phyloP scores from a whole-genome alignment of 64 coral and sea anemone genomes.

The Stichodactyla mertensii region DNA sequence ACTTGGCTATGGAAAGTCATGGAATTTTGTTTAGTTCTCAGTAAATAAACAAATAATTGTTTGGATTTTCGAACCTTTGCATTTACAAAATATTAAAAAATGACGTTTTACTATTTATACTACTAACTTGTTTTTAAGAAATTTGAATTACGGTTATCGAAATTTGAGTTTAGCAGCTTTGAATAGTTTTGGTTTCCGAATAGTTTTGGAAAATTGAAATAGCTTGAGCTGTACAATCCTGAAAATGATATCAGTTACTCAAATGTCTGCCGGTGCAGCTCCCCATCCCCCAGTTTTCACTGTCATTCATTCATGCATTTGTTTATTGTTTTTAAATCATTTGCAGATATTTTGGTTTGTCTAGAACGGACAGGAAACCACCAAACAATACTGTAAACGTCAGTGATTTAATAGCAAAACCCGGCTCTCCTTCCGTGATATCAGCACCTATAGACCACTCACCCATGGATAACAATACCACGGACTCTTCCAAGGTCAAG shows the following conservation, averaged over 20 bases:
- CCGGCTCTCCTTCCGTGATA: constrained; percentile 22
- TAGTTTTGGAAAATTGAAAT: too few relatives aligned
- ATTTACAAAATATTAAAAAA: too few relatives aligned
- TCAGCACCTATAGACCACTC: constrained; percentile 26
- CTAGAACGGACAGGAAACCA: background rate
- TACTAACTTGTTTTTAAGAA: too few relatives aligned
- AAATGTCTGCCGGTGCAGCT: background rate
- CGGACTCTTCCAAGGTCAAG: background rate
- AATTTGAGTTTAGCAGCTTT: too few relatives aligned
- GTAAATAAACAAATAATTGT: too few relatives aligned
- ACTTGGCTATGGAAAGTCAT: too few relatives aligned
- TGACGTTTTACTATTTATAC: too few relatives aligned
- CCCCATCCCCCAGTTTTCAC: background rate
- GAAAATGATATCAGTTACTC: background rate
- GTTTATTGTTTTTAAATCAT: background rate
- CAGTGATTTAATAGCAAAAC: constrained; percentile 26
- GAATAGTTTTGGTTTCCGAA: too few relatives aligned
- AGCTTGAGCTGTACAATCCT: too few relatives aligned
- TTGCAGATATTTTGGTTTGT: constrained; percentile 16
- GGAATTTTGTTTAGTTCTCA: too few relatives aligned
- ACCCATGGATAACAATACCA: background rate
- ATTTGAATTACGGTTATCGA: too few relatives aligned
- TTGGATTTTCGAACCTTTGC: too few relatives aligned
- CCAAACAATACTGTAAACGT: constrained; percentile 28
- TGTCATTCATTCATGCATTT: background rate